phyloP scores from a whole-genome alignment of 2,888 invertebrate species.

The Orthonevra nobilis region DNA sequence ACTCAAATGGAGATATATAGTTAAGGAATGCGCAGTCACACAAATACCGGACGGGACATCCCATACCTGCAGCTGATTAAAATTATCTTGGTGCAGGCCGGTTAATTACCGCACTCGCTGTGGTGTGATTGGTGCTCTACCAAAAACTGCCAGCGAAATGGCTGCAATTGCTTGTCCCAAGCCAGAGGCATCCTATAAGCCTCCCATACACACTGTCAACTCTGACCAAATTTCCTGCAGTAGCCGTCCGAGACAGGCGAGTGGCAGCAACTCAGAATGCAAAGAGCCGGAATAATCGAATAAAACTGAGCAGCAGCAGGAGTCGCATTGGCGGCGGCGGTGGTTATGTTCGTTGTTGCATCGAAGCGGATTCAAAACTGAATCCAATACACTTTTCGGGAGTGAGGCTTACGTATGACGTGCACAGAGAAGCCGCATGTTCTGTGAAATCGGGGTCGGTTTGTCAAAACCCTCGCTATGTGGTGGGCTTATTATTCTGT shows the following conservation, averaged over 20 bases:
- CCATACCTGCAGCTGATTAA: slow-evolving; percentile 64
- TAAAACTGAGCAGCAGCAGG: slow-evolving; percentile 50
- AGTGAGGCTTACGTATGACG: slow-evolving; percentile 2
- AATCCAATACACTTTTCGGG: slow-evolving; percentile 45
- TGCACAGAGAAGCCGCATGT: slow-evolving; percentile 30
- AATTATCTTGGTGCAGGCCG: slow-evolving; percentile 69
- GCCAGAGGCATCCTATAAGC: slow-evolving; percentile 43
- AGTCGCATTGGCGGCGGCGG: slow-evolving; percentile 28
- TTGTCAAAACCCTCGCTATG: not conserved
- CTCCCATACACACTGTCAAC: slow-evolving; percentile 31
- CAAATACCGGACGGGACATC: too few relatives aligned
- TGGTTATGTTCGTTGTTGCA: too few relatives aligned
- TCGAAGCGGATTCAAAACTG: slow-evolving; percentile 51
- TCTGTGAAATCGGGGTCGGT: slow-evolving; percentile 4
- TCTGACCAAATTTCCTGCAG: slow-evolving; percentile 42
- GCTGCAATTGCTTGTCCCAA: not conserved
- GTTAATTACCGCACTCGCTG: slow-evolving; percentile 68
- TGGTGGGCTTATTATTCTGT: slow-evolving; percentile 54
- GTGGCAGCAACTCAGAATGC: slow-evolving; percentile 24
- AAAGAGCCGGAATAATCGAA: slow-evolving; percentile 65
- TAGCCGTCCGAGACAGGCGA: not conserved
- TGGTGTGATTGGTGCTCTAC: slow-evolving; percentile 48
- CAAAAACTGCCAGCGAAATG: slow-evolving; percentile 45
- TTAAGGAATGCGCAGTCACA: slow-evolving; percentile 58
- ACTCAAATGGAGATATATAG: slow-evolving; percentile 40